Conservation (phyloP, 1,140 invertebrate genomes). For the Planococcus citri region DNA sequence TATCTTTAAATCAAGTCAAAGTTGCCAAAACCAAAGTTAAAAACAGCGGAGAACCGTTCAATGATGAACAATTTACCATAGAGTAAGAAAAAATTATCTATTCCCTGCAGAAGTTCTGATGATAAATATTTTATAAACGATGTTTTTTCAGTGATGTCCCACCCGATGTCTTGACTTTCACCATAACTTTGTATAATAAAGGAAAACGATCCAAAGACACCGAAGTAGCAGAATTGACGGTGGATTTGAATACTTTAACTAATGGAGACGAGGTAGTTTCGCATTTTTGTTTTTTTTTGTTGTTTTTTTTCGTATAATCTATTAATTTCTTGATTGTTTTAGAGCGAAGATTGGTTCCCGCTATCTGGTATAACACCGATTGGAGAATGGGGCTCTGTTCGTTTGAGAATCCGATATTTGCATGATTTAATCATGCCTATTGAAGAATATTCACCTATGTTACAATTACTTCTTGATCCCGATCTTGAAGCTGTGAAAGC, state of each 20-base stretch:
- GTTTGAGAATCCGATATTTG: slow-evolving; percentile 76
- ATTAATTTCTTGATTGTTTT: not conserved
- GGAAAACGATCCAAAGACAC: slow-evolving; percentile 86
- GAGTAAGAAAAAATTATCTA: slow-evolving; percentile 55
- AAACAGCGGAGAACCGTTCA: slow-evolving; percentile 72
- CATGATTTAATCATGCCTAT: slow-evolving; percentile 94
- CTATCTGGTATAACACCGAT: slow-evolving; percentile 81
- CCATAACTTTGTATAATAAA: slow-evolving; percentile 82
- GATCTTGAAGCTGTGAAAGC: slow-evolving; percentile 76
- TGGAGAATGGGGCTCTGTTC: slow-evolving; percentile 84
- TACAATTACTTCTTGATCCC: slow-evolving; percentile 74
- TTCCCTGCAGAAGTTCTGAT: not conserved
- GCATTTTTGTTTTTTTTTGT: too few relatives aligned
- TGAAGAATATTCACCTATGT: slow-evolving; percentile 88
- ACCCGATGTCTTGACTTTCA: slow-evolving; percentile 82
- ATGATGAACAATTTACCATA: slow-evolving; percentile 88
- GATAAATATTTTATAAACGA: not conserved
- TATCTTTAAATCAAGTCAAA: slow-evolving; percentile 65
- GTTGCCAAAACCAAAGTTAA: slow-evolving; percentile 77
- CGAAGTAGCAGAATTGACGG: slow-evolving; percentile 77
- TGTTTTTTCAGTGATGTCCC: slow-evolving; percentile 68
- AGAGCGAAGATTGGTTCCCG: slow-evolving; percentile 79
- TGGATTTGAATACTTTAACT: slow-evolving; percentile 66
- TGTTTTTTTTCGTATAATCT: too few relatives aligned
- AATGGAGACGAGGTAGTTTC: slow-evolving; percentile 63